These are phyloP conservation scores for Acanthosepion pharaonis DNA, from an alignment of 2,888 invertebrate species.

Conservation along the genomic window DNA sequence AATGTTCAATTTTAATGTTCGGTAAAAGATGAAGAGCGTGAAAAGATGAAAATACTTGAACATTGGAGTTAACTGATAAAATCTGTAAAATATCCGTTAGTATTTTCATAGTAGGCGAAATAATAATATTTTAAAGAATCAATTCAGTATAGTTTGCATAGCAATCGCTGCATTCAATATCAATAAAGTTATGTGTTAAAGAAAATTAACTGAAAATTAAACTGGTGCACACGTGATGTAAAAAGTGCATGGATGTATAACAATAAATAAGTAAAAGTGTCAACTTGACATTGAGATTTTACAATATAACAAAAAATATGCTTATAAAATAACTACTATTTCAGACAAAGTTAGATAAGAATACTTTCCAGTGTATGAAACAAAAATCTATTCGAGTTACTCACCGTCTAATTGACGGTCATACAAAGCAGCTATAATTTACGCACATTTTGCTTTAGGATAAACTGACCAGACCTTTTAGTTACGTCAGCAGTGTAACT, in stretches of 20 bases:
- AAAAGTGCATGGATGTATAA: background rate
- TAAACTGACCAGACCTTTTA: background rate
- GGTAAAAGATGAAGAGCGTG: too few relatives aligned
- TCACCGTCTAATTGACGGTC: background rate
- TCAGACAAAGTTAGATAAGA: background rate
- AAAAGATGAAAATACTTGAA: too few relatives aligned
- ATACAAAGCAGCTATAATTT: constrained; percentile 20
- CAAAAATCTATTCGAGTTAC: background rate
- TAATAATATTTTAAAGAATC: too few relatives aligned
- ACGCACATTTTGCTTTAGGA: background rate
- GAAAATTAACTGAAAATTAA: too few relatives aligned
- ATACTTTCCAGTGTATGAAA: background rate
- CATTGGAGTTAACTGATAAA: too few relatives aligned
- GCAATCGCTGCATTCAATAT: too few relatives aligned
- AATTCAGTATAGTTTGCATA: too few relatives aligned
- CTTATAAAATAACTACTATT: background rate
- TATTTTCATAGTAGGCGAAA: too few relatives aligned
- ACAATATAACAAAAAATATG: too few relatives aligned
- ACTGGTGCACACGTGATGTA: background rate
- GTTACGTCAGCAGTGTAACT: constrained; percentile 5
- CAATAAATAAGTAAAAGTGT: background rate
- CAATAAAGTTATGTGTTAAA: too few relatives aligned
- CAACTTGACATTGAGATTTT: background rate
- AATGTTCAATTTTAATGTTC: too few relatives aligned
- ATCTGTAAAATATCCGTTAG: too few relatives aligned